phyloP scores from a whole-genome alignment of 1,140 invertebrate species.

The Micrasema minimum region DNA sequence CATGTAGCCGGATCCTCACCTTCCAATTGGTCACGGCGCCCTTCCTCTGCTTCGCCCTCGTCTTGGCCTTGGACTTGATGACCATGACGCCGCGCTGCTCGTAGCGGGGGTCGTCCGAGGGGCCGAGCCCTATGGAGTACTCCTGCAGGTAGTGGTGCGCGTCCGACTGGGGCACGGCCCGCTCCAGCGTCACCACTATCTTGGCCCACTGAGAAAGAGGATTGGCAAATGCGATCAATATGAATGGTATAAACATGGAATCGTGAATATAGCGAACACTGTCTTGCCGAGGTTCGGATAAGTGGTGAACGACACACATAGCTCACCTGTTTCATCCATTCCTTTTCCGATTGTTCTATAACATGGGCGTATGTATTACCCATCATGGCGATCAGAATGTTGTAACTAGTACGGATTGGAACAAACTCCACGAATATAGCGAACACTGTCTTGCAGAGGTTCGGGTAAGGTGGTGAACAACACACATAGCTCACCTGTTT shows the following conservation, averaged over 20 bases:
- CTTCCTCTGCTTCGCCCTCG: slow-evolving; percentile 94
- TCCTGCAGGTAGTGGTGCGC: slow-evolving; percentile 91
- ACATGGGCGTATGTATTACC: slow-evolving; percentile 98
- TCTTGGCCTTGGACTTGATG: slow-evolving; percentile 97
- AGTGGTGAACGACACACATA: slow-evolving; percentile 79
- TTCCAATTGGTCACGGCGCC: slow-evolving; percentile 98
- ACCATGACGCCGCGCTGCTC: slow-evolving; percentile 95
- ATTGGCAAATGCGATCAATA: neutral
- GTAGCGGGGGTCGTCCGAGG: slow-evolving; percentile 82
- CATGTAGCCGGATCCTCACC: too few relatives aligned
- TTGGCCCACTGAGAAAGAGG: slow-evolving; percentile 88
- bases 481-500: slow-evolving; percentile 88
- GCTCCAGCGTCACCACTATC: slow-evolving; percentile 94
- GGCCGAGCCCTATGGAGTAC: slow-evolving; percentile 92
- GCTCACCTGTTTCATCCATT: slow-evolving; percentile 96
- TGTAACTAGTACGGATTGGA: slow-evolving; percentile 93
- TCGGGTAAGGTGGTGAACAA: slow-evolving; percentile 91
- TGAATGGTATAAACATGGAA: too few relatives aligned
- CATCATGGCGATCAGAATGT: slow-evolving; percentile 99
- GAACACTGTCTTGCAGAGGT: slow-evolving; percentile 93
- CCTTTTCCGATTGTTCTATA: slow-evolving; percentile 97
- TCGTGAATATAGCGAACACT: slow-evolving; percentile 97
- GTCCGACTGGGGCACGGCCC: slow-evolving; percentile 89
- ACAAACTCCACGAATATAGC: slow-evolving; percentile 97
- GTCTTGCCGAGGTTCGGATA: slow-evolving; percentile 93